phyloP scores from a whole-genome alignment of 2,797 vertebrate genomes.

The Betta splendens region DNA sequence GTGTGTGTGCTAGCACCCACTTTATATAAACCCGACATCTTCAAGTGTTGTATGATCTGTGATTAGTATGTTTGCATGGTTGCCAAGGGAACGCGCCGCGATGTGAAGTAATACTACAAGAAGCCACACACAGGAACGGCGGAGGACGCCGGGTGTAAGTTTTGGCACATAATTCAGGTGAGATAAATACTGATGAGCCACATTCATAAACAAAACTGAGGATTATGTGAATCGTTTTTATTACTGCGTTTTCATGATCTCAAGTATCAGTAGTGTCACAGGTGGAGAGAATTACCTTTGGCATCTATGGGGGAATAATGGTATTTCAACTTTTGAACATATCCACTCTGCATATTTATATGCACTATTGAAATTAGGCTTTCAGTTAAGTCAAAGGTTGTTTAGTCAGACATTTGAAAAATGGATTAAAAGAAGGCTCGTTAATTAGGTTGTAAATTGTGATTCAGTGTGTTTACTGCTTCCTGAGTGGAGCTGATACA shows the following conservation, averaged over 20 bases:
- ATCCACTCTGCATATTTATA: background rate
- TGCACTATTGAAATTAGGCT: slow-evolving; percentile 2
- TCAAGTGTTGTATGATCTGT: slow-evolving; percentile 40
- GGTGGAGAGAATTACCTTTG: background rate
- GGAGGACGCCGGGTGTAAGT: slow-evolving; percentile 43
- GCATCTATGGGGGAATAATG: background rate
- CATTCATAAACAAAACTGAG: background rate
- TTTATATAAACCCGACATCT: slow-evolving; percentile 45
- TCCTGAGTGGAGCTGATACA: slow-evolving; percentile 12
- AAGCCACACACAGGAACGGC: slow-evolving; percentile 56
- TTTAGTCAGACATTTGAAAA: background rate
- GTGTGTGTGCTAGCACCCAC: slow-evolving; percentile 12
- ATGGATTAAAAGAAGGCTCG: background rate
- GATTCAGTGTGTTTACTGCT: slow-evolving; percentile 1
- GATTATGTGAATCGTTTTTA: no score
- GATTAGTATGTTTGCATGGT: slow-evolving; percentile 66
- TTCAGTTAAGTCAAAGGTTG: background rate
- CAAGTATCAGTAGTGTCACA: background rate
- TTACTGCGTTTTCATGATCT: background rate
- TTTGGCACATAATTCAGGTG: slow-evolving; percentile 7
- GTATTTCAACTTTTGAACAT: background rate
- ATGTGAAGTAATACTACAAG: slow-evolving; percentile 53
- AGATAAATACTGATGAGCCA: slow-evolving; percentile 29
- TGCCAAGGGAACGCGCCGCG: slow-evolving; percentile 60
- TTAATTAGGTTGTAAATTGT: slow-evolving; percentile 11